phyloP scores from a whole-genome alignment of 2,888 invertebrate genomes.

The Latrodectus elegans region DNA sequence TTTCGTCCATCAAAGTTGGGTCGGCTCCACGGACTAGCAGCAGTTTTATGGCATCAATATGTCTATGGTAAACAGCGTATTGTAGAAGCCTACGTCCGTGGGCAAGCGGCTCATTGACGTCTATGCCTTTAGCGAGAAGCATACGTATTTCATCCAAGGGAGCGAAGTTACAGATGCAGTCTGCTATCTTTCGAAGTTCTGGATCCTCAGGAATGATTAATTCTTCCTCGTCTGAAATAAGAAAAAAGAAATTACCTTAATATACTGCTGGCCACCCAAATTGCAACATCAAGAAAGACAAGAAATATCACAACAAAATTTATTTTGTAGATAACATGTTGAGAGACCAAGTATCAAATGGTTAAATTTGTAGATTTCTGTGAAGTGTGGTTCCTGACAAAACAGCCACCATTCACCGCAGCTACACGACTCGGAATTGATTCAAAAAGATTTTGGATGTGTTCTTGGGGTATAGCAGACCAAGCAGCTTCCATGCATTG shows the following conservation, averaged over 20 bases:
- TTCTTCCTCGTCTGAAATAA: constrained; percentile 13
- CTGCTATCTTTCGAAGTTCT: constrained; percentile 88
- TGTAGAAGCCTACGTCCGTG: constrained; percentile 88
- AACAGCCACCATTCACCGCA: too few relatives aligned
- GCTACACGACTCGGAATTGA: too few relatives aligned
- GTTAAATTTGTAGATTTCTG: too few relatives aligned
- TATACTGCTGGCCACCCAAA: too few relatives aligned
- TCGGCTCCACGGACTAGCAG: constrained; percentile 87
- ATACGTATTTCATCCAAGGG: constrained; percentile 90
- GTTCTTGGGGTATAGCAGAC: too few relatives aligned
- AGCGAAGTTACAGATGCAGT: constrained; percentile 90
- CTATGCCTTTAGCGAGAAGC: constrained; percentile 86
- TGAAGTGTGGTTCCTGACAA: too few relatives aligned
- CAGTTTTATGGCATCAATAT: constrained; percentile 84
- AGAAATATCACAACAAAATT: too few relatives aligned
- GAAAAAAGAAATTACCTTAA: neutral
- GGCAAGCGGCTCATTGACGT: constrained; percentile 73
- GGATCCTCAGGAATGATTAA: constrained; percentile 12
- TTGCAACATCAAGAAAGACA: too few relatives aligned
- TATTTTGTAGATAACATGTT: too few relatives aligned
- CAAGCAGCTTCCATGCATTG: too few relatives aligned
- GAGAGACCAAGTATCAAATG: too few relatives aligned
- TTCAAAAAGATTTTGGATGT: too few relatives aligned
- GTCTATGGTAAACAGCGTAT: constrained; percentile 89
- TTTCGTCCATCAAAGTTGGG: constrained; percentile 88